Evolutionary conservation across 2,113 vertebrate species (phyloP).

Genomic region (Blennius ocellaris): DNA sequence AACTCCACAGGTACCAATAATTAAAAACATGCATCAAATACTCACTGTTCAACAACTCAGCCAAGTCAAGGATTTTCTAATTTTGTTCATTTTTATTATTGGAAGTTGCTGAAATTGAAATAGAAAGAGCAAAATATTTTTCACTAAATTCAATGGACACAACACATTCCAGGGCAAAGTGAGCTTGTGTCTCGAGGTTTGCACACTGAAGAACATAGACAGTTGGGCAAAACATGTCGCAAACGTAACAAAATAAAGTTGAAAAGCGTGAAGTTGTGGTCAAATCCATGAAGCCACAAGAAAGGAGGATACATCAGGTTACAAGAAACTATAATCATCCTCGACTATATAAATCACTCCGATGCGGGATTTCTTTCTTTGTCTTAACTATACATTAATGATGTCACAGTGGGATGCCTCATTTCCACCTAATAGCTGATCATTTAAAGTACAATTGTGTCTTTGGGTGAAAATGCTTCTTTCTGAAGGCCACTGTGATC

Average conservation of each 20-base stretch:
- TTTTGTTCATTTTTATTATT: too few species aligned
- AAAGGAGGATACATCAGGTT: neutral
- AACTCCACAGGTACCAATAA: too few species aligned
- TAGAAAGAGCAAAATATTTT: too few species aligned
- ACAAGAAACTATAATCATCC: constrained; percentile 5
- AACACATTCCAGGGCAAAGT: too few species aligned
- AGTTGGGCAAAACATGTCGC: neutral
- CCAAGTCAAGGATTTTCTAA: too few species aligned
- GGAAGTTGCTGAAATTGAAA: too few species aligned
- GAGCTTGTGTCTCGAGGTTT: too few species aligned
- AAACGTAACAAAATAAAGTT: neutral
- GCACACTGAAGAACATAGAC: neutral
- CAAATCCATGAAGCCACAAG: neutral
- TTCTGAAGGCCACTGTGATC: neutral
- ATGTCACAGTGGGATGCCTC: constrained; percentile 5
- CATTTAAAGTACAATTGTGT: constrained; percentile 23
- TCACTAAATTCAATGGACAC: too few species aligned
- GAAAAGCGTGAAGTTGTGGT: neutral
- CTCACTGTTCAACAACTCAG: too few species aligned
- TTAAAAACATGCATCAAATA: too few species aligned
- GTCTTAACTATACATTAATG: constrained; percentile 36
- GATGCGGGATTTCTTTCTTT: neutral
- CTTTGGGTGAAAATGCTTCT: neutral
- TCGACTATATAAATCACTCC: too few species aligned
- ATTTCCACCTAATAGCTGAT: constrained; percentile 23